Evolutionary conservation across 1,140 invertebrate genomes (phyloP).

Genomic region (Zaprionus vittiger): DNA sequence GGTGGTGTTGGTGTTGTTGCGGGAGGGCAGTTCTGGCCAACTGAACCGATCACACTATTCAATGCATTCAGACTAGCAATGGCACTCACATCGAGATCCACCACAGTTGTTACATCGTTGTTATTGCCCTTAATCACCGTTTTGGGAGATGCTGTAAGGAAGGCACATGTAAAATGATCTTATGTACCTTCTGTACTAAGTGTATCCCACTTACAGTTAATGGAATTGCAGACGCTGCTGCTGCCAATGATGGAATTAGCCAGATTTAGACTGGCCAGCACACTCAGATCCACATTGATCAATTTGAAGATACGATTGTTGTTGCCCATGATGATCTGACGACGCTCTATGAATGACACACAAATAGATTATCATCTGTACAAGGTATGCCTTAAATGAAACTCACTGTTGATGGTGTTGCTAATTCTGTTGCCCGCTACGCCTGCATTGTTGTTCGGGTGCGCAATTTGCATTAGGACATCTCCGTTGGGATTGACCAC

Average conservation of each 20-base stretch:
- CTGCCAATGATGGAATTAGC: conserved; percentile 43
- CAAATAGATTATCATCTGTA: not conserved
- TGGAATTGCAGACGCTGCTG: conserved; percentile 27
- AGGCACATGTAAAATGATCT: not conserved
- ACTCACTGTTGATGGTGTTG: conserved; percentile 24
- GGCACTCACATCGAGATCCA: conserved; percentile 12
- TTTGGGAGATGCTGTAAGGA: conserved; percentile 20
- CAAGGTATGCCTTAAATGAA: no score
- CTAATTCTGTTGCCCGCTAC: conserved; percentile 3
- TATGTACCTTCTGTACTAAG: not conserved
- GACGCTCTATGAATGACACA: conserved; percentile 23
- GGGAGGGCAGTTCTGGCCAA: conserved; percentile 27
- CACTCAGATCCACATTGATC: conserved; percentile 49
- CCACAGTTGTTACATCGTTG: conserved; percentile 12
- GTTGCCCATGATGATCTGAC: conserved; percentile 55
- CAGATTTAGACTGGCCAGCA: conserved; percentile 40
- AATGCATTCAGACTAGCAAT: conserved; percentile 3
- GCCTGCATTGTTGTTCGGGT: not conserved
- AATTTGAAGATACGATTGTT: conserved; percentile 49
- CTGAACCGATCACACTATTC: conserved; percentile 26
- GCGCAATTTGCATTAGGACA: conserved; percentile 15
- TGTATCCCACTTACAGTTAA: conserved; percentile 19
- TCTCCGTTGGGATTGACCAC: conserved; percentile 27
- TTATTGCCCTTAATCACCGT: conserved; percentile 16
- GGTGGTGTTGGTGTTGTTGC: not conserved